Evolutionary conservation across 2,888 invertebrate genomes (phyloP), one percentile per base, ranked within the genome.

Genomic region (Mamestra brassicae): DNA sequence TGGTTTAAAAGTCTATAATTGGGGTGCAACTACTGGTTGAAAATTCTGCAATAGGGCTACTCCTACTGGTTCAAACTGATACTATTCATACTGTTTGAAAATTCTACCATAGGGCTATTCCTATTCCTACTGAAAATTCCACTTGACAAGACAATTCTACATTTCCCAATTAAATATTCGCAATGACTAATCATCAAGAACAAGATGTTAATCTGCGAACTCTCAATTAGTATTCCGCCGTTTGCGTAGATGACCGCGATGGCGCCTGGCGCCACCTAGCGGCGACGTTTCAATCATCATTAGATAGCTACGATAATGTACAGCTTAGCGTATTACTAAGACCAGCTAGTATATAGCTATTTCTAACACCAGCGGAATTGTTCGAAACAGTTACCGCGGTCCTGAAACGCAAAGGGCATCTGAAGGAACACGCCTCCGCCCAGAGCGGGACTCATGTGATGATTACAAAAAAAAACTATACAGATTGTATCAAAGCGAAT

Each of bases 211-310:
- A 80, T 80, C 78, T 62, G 72, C 84, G 87, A 88, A 86, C 85
- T 87, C 87, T 88, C 88, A 92, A 93, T 94, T 93, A 92, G 90
- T 90, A 93, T 93, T 90, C 92, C 85, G 84, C 82, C 88, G 90
- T 87, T 87, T 82, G 87, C 88, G 76, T 87, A 62, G 90, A 90
- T 92, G 89, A 85, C 86, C 85, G 87, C 85, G 94, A 95, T 94
- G 93, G 85, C 75, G 85, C 78, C 76, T 88, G 93, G 93, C 94
- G 93, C 93, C 93, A 89, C 83, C 85, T 87, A 70, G 85, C 80
- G 88, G 80, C 88, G 87, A 85, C 88, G 75, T 78, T 90, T 90
- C 90, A 90, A 91, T 93, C 92, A 92, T 92, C 89, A 91, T 90
- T 90, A 90, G 84, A 87, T 88, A 86, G 88, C 86, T 88, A 86